These are phyloP conservation scores for Tetragnatha versicolor DNA, from an alignment of 1,140 invertebrate species.

Conservation along the genomic window DNA sequence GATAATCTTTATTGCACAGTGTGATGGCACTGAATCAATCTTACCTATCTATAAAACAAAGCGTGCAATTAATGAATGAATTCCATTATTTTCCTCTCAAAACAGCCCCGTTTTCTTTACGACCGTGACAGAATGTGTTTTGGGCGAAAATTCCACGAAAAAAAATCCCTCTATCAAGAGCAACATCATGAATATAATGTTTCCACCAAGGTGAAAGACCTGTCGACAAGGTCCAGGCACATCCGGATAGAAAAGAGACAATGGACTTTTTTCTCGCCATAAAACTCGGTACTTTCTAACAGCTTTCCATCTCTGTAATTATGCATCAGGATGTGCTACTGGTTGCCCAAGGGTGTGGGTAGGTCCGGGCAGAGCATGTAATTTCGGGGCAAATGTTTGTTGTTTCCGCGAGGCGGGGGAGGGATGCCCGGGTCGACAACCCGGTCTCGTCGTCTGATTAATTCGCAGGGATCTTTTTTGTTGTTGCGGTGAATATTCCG, in stretches of 20 bases:
- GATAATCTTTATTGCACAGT: too few species aligned
- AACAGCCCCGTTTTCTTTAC: too few species aligned
- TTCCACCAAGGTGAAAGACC: constrained; percentile 32
- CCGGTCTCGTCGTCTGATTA: constrained; percentile 39
- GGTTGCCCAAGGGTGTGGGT: constrained; percentile 33
- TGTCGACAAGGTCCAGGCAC: constrained; percentile 16
- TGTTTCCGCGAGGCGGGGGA: constrained; percentile 21
- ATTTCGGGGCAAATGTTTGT: constrained; percentile 42
- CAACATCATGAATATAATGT: background rate
- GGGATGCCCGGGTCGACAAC: constrained; percentile 23
- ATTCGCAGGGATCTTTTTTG: constrained; percentile 12
- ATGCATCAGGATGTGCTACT: constrained; percentile 21
- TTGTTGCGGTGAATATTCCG: too few species aligned
- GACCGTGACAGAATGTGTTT: too few species aligned
- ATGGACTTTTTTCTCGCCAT: background rate
- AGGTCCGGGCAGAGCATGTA: constrained; percentile 18
- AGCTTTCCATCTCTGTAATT: constrained; percentile 28
- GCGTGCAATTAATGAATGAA: too few species aligned
- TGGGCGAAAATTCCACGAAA: background rate
- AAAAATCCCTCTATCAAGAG: background rate
- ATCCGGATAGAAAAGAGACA: constrained; percentile 33
- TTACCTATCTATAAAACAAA: too few species aligned
- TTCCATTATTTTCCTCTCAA: too few species aligned
- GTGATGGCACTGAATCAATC: too few species aligned
- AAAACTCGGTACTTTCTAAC: constrained; percentile 1